Conservation (phyloP, 1,140 invertebrate genomes). For the Galendromus occidentalis region DNA sequence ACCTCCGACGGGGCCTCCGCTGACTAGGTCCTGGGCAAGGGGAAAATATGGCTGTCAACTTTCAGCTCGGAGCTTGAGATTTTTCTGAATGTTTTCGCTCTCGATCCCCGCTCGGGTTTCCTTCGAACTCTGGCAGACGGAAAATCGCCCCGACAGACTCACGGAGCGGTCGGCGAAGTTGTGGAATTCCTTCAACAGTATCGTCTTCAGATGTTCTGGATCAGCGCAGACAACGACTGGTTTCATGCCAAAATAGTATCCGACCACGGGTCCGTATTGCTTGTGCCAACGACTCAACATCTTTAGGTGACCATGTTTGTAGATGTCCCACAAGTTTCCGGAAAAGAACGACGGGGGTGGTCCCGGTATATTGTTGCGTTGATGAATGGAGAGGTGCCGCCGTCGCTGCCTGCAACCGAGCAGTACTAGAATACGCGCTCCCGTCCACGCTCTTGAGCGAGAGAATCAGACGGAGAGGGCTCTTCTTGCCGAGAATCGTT, state of each 20-base stretch:
- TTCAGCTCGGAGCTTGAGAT: too few species aligned
- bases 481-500: too few species aligned
- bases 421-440: too few species aligned
- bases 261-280: not conserved
- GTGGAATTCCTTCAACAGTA: not conserved
- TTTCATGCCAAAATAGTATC: not conserved
- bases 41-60: too few species aligned
- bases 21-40: not conserved
- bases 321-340: conserved; percentile 8
- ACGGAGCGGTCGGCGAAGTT: not conserved
- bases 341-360: not conserved
- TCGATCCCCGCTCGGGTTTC: too few species aligned
- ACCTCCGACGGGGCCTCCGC: not conserved
- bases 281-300: not conserved
- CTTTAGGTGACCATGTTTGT: not conserved
- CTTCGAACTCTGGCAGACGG: too few species aligned
- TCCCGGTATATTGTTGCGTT: not conserved
- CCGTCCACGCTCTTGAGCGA: too few species aligned
- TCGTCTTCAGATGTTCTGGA: not conserved
- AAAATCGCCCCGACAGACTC: not conserved
- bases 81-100: too few species aligned
- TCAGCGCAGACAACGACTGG: not conserved
- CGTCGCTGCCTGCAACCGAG: too few species aligned
- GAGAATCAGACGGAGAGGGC: too few species aligned
- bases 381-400: too few species aligned